phyloP scores from a whole-genome alignment of 2,113 vertebrate genomes.

The Labeo rohita region DNA sequence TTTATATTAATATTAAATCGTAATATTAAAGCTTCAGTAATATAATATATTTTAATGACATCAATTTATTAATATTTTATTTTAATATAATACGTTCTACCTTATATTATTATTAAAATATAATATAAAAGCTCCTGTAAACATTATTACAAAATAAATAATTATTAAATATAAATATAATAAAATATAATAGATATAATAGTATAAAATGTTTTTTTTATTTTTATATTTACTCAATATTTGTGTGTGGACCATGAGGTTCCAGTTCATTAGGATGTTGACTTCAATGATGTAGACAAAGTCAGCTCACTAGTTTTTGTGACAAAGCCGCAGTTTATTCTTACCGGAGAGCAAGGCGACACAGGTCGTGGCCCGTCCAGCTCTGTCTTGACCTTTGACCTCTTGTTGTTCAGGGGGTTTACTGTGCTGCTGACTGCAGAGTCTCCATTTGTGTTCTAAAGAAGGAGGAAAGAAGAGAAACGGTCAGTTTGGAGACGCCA shows the following conservation, averaged over 20 bases:
- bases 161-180: neutral
- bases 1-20: neutral
- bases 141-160: too few species aligned
- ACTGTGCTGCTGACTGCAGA: constrained; percentile 90
- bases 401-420: constrained; percentile 86
- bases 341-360: constrained; percentile 70
- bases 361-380: constrained; percentile 71
- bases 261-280: neutral
- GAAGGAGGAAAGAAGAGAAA: neutral
- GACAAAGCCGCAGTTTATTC: neutral
- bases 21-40: too few species aligned
- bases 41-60: too few species aligned
- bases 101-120: neutral
- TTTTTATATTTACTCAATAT: neutral
- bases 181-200: neutral
- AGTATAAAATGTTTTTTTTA: neutral
- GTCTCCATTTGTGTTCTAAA: constrained; percentile 83
- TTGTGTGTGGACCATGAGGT: neutral
- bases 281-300: neutral
- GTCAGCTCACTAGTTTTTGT: neutral
- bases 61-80: too few species aligned
- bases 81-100: neutral
- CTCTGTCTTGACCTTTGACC: constrained; percentile 91
- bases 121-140: neutral
- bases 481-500: neutral